Evolutionary conservation across 92 coral and sea anemone genomes (phyloP).

Genomic region (Bergia puertoricense): DNA sequence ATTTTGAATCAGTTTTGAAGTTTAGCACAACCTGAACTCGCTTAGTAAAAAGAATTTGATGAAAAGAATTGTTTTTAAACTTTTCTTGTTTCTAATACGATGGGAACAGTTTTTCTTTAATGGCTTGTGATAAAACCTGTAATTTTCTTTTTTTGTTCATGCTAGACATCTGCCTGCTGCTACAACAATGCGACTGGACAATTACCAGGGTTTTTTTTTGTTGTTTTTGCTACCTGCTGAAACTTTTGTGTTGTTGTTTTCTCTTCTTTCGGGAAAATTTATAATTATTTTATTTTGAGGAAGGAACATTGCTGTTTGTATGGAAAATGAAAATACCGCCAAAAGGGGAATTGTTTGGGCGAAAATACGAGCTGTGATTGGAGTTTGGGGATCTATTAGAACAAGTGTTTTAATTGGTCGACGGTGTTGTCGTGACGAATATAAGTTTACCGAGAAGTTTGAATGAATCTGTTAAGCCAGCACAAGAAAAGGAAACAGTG

Average conservation of each 20-base stretch:
- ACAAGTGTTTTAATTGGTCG: conserved; percentile 10
- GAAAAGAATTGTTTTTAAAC: background rate
- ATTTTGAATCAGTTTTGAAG: background rate
- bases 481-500: background rate
- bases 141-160: background rate
- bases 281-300: background rate
- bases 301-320: conserved; percentile 3
- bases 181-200: background rate
- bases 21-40: background rate
- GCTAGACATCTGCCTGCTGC: background rate
- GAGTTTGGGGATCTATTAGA: background rate
- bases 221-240: background rate
- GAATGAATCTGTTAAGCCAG: background rate
- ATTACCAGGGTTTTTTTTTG: background rate
- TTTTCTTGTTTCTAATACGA: background rate
- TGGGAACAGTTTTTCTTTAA: background rate
- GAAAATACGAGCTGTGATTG: conserved; percentile 13
- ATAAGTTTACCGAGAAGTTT: background rate
- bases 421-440: background rate
- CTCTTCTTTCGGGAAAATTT: background rate
- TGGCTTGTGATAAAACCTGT: background rate
- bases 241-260: background rate
- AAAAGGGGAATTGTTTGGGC: conserved; percentile 6
- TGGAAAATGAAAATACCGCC: conserved; percentile 15
- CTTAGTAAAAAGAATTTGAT: background rate